phyloP scores from a whole-genome alignment of 2,888 invertebrate species.

The Metallyticus violacea region DNA sequence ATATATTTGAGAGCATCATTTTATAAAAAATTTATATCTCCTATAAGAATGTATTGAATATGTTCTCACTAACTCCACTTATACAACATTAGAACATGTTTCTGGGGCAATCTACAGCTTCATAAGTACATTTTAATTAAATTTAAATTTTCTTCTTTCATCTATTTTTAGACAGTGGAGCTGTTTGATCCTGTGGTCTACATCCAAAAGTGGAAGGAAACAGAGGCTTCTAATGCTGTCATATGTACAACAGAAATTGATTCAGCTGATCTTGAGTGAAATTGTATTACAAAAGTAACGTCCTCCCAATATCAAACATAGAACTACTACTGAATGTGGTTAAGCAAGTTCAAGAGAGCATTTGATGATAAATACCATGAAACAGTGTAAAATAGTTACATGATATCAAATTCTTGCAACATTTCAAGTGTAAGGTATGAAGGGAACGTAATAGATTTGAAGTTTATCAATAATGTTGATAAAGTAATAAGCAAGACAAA shows the following conservation, averaged over 20 bases:
- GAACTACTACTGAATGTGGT: not conserved
- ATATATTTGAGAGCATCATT: too few relatives aligned
- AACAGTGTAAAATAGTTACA: not conserved
- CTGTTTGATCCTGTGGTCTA: conserved; percentile 32
- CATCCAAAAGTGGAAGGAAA: conserved; percentile 28
- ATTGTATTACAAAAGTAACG: not conserved
- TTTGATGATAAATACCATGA: not conserved
- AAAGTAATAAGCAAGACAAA: too few relatives aligned
- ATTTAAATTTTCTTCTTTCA: not conserved
- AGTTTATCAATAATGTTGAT: too few relatives aligned
- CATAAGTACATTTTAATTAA: not conserved
- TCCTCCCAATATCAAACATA: not conserved
- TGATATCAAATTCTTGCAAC: too few relatives aligned
- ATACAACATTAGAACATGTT: too few relatives aligned
- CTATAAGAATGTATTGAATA: too few relatives aligned
- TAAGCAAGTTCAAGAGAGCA: not conserved
- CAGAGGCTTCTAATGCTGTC: conserved; percentile 23
- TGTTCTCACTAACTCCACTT: too few relatives aligned
- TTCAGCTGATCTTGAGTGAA: conserved; percentile 28
- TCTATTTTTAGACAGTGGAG: conserved; percentile 27
- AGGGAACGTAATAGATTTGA: too few relatives aligned
- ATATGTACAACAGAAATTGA: conserved; percentile 32
- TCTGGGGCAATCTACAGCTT: too few relatives aligned
- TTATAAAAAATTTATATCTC: too few relatives aligned
- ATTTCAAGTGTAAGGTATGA: too few relatives aligned